phyloP scores from a whole-genome alignment of 1,140 invertebrate species.

The Diploscapter pachys region DNA sequence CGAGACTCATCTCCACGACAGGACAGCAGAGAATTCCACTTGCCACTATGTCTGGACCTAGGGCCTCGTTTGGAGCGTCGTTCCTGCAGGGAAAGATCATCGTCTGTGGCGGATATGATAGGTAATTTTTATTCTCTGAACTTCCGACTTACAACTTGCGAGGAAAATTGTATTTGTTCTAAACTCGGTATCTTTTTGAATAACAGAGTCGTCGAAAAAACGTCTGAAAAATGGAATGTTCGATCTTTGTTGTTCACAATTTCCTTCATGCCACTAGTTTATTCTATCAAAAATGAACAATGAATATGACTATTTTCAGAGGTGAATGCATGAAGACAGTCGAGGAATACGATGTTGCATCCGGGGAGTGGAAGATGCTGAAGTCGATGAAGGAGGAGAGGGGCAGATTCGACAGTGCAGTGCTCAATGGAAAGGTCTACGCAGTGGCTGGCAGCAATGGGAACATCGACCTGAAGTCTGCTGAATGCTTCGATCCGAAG shows the following conservation, averaged over 20 bases:
- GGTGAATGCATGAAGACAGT: slow-evolving; percentile 75
- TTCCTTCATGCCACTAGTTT: no score
- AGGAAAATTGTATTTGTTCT: no score
- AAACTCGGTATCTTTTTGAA: no score
- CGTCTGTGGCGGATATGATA: slow-evolving; percentile 68
- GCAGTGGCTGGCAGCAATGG: slow-evolving; percentile 76
- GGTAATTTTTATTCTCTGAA: background rate
- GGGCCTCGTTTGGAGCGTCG: slow-evolving; percentile 72
- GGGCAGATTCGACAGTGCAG: slow-evolving; percentile 73
- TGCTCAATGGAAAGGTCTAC: slow-evolving; percentile 70
- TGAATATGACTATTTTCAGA: slow-evolving; percentile 56
- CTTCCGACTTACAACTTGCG: no score
- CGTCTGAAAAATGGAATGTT: no score
- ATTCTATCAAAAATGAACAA: no score
- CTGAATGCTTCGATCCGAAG: slow-evolving; percentile 69
- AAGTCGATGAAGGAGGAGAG: slow-evolving; percentile 71
- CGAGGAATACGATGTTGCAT: slow-evolving; percentile 71
- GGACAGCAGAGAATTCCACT: slow-evolving; percentile 33
- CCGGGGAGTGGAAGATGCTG: slow-evolving; percentile 70
- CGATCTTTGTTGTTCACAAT: no score
- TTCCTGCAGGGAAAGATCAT: slow-evolving; percentile 70
- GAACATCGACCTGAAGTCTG: slow-evolving; percentile 70
- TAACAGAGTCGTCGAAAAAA: no score
- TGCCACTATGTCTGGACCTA: slow-evolving; percentile 27
- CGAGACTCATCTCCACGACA: slow-evolving; percentile 38